Evolutionary conservation across 1,140 invertebrate genomes (phyloP), one percentile per base, ranked within the genome.

Genomic region (Macrosteles quadrilineatus): DNA sequence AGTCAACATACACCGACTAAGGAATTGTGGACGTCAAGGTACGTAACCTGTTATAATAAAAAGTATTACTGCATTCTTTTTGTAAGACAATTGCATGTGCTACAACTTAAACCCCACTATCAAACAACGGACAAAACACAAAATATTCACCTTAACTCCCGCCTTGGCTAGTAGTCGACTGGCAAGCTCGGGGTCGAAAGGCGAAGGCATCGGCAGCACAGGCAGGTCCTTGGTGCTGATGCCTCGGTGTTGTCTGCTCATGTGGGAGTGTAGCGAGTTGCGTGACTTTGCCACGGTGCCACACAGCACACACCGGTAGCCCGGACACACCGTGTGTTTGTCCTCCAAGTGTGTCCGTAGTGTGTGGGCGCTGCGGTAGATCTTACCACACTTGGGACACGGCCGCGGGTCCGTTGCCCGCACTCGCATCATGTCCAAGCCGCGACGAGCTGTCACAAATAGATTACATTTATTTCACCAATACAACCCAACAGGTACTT

Each of bases 171-270:
- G 79, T 62, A 95, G 82, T 67, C 90, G 87, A 45, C 82, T 86
- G 21, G 94, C 93, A 21, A 96, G 84, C 70, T 94, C 92, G 0
- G 94, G 93, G 81, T 95, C 92, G 77, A 95, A 96, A 1, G 92
- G 88, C 63, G 91, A 91, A 9, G 93, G 94, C 93, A 96, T 95
- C 32, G 93, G 92, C 72, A 95, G 79, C 12, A 96, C 93, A 2
- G 94, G 94, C 64, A 96, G 83, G 78, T 95, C 93, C 84, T 95
- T 95, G 50, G 94, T 95, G 76, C 91, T 94, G 76, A 96, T 95
- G 53, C 94, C 94, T 27, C 94, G 87, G 78, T 95, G 93, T 78
- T 95, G 93, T 21, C 93, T 87, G 59, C 91, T 93, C 94, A 96
- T 96, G 81, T 96, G 94, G 25, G 93, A 95, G 80, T 95, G 93